phyloP scores from a whole-genome alignment of 2,113 vertebrate species.

The Coregonus clupeaformis region DNA sequence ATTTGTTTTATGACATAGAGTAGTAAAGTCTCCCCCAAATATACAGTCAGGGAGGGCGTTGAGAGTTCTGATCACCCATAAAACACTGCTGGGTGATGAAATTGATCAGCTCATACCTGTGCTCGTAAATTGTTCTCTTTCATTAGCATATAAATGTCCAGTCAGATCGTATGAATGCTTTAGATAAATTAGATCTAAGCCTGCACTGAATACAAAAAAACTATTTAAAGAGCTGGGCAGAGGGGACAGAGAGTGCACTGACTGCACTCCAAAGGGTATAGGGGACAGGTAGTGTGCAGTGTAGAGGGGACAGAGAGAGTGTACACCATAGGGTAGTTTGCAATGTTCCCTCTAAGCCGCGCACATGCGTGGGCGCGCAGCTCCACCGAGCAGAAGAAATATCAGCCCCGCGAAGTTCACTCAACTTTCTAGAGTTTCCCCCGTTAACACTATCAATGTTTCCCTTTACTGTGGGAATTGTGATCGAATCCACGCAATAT shows the following conservation, averaged over 20 bases:
- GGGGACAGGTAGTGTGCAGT: constrained; percentile 19
- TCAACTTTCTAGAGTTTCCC: no score
- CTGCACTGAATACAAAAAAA: neutral
- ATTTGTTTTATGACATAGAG: constrained; percentile 41
- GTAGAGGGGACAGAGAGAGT: constrained; percentile 4
- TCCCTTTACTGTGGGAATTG: no score
- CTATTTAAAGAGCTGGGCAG: neutral
- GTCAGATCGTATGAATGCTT: constrained; percentile 21
- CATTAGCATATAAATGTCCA: constrained; percentile 64
- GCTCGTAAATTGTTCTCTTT: constrained; percentile 60
- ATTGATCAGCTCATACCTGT: constrained; percentile 55
- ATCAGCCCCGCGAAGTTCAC: no score
- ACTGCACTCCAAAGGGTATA: constrained; percentile 14
- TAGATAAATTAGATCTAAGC: neutral
- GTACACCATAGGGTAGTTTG: neutral
- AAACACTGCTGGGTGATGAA: constrained; percentile 52
- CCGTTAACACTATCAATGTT: no score
- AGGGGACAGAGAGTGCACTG: neutral
- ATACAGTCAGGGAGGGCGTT: constrained; percentile 43
- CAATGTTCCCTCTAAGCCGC: neutral
- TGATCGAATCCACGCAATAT: no score
- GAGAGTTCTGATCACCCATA: constrained; percentile 52
- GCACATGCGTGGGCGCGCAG: no score
- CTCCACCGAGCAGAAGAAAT: no score
- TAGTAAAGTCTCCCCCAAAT: constrained; percentile 46